Percentiles rank a stretch among this genome's conserved stretches.
Conservation (phyloP, 64 coral and sea anemone genomes). For the Platygyra sinensis region DNA sequence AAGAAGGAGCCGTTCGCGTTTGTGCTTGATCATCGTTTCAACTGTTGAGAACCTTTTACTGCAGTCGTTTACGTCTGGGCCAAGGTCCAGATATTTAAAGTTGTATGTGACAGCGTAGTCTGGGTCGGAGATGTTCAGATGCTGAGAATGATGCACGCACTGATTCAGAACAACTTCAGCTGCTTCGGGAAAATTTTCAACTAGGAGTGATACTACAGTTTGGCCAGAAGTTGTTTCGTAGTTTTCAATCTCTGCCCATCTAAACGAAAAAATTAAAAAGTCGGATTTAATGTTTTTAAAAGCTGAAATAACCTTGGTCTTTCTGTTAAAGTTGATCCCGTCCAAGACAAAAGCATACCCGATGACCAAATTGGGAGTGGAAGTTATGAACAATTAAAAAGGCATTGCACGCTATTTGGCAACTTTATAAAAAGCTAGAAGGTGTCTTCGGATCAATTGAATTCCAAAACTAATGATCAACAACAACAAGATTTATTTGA, state of each 20-base stretch:
- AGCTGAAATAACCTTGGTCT: background rate
- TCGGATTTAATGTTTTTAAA: too few species aligned
- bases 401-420: too few species aligned
- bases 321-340: background rate
- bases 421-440: too few species aligned
- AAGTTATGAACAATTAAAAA: background rate
- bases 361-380: background rate
- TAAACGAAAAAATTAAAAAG: background rate
- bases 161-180: slow-evolving; percentile 33
- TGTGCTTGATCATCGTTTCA: slow-evolving; percentile 66
- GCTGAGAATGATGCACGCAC: slow-evolving; percentile 21
- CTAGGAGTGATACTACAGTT: slow-evolving; percentile 31
- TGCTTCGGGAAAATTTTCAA: slow-evolving; percentile 47
- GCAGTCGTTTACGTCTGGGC: slow-evolving; percentile 37
- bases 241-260: slow-evolving; percentile 70
- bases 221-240: slow-evolving; percentile 27
- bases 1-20: slow-evolving; percentile 52
- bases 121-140: slow-evolving; percentile 42
- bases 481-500: too few species aligned
- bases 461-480: too few species aligned
- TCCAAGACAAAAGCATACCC: too few species aligned
- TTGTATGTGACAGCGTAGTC: slow-evolving; percentile 67
- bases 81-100: slow-evolving; percentile 71
- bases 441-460: too few species aligned
- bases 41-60: slow-evolving; percentile 12